Conservation (phyloP, 2,888 invertebrate genomes). For the Chymomyza caudatula region DNA sequence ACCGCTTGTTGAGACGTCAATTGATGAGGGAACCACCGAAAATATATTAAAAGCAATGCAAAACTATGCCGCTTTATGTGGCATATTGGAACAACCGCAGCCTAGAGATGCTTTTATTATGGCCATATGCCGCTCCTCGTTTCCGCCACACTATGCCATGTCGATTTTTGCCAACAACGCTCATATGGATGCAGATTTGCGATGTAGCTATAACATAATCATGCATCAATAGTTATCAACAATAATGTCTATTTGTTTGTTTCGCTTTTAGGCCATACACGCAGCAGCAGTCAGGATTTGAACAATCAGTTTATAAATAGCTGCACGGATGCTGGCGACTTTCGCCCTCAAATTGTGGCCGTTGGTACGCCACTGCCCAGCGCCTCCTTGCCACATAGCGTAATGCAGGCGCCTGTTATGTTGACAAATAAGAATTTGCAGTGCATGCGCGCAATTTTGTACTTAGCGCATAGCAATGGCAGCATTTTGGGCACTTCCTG, state of each 20-base stretch:
- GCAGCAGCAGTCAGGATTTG: constrained; percentile 79
- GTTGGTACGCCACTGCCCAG: constrained; percentile 97
- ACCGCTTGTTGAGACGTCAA: constrained; percentile 95
- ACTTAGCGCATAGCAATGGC: constrained; percentile 94
- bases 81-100: constrained; percentile 85
- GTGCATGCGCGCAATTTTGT: constrained; percentile 94
- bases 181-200: constrained; percentile 80
- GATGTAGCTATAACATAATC: constrained; percentile 53
- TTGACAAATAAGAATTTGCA: constrained; percentile 98
- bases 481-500: constrained; percentile 94
- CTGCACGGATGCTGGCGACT: constrained; percentile 83
- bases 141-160: constrained; percentile 96
- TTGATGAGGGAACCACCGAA: constrained; percentile 95
- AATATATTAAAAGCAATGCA: constrained; percentile 94
- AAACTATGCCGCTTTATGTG: constrained; percentile 92
- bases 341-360: constrained; percentile 95
- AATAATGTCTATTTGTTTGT: constrained; percentile 8
- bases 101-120: constrained; percentile 96
- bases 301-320: constrained; percentile 79
- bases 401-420: constrained; percentile 86
- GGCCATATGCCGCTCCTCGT: constrained; percentile 95
- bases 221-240: neutral
- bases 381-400: constrained; percentile 86
- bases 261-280: constrained; percentile 76
- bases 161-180: constrained; percentile 86